A percentile compares a stretch with the other conserved stretches of the same genome.
phyloP scores from a whole-genome alignment of 2,797 vertebrate genomes.

The Thalassophryne amazonica region DNA sequence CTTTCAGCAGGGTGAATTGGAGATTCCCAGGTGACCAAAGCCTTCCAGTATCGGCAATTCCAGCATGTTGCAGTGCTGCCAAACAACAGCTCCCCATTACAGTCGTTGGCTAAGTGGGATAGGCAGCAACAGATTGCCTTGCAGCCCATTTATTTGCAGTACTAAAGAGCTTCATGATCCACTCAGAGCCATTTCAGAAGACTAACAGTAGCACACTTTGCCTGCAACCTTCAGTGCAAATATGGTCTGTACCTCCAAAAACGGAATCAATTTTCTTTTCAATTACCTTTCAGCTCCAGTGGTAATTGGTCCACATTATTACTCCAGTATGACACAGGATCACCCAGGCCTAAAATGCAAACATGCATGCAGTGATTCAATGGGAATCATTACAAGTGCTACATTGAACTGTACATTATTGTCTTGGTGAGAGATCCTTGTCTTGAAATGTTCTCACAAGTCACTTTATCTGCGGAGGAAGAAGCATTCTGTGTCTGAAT shows the following conservation, averaged over 20 bases:
- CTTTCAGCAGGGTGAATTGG: constrained; percentile 16
- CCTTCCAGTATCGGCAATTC: constrained; percentile 35
- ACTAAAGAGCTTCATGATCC: constrained; percentile 52
- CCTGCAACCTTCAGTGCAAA: constrained; percentile 12
- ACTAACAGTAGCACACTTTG: constrained; percentile 32
- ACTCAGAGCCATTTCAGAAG: constrained; percentile 48
- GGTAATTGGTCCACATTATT: constrained; percentile 24
- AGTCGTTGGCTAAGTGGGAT: constrained; percentile 52
- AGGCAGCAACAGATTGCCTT: constrained; percentile 71
- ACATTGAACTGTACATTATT: too few relatives aligned
- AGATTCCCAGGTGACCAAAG: constrained; percentile 10
- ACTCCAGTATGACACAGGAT: not conserved
- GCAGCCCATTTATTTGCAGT: constrained; percentile 59
- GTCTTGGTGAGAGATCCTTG: too few relatives aligned
- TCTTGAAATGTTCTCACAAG: too few relatives aligned
- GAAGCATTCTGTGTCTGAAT: too few relatives aligned
- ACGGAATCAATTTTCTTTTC: constrained; percentile 29
- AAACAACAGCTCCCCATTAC: constrained; percentile 28
- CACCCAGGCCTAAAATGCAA: constrained; percentile 7
- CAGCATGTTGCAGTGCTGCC: constrained; percentile 20
- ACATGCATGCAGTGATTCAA: not conserved
- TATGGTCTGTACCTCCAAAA: constrained; percentile 15
- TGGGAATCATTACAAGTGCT: too few relatives aligned
- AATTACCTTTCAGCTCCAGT: constrained; percentile 21
- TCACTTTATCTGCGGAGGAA: too few relatives aligned